phyloP scores from a whole-genome alignment of 1,140 invertebrate species.

The Eumeta japonica region DNA sequence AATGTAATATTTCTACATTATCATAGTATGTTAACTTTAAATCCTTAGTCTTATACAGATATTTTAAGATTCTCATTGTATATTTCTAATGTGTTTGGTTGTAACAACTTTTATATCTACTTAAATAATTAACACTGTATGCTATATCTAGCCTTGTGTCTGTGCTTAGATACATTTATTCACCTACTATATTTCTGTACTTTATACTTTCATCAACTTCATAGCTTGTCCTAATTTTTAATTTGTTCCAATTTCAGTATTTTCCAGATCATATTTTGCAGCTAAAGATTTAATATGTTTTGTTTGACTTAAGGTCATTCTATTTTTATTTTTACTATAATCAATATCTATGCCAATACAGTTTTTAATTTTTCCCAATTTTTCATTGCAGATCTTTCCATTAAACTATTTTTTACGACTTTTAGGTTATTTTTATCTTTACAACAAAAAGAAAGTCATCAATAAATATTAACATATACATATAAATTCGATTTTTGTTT shows the following conservation, averaged over 20 bases:
- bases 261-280: constrained; percentile 33
- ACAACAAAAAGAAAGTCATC: no score
- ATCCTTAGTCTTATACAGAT: no score
- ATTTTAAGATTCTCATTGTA: no score
- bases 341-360: no score
- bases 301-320: constrained; percentile 28
- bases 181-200: no score
- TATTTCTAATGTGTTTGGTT: constrained; percentile 30
- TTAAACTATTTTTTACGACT: constrained; percentile 21
- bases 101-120: constrained; percentile 38
- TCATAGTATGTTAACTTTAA: constrained; percentile 30
- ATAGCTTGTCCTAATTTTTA: constrained; percentile 39
- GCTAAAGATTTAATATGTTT: no score
- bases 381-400: constrained; percentile 28
- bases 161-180: constrained; percentile 40
- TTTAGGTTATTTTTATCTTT: constrained; percentile 15
- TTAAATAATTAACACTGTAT: no score
- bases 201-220: constrained; percentile 34
- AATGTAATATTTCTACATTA: constrained; percentile 26
- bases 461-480: constrained; percentile 16
- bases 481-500: constrained; percentile 13
- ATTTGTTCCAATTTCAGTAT: constrained; percentile 45
- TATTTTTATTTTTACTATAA: constrained; percentile 21
- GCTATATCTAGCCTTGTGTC: constrained; percentile 40
- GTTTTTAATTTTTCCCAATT: constrained; percentile 28